These are phyloP conservation scores for Numida meleagris DNA, from an alignment of 2,113 vertebrate genomes.

Conservation along the genomic window DNA sequence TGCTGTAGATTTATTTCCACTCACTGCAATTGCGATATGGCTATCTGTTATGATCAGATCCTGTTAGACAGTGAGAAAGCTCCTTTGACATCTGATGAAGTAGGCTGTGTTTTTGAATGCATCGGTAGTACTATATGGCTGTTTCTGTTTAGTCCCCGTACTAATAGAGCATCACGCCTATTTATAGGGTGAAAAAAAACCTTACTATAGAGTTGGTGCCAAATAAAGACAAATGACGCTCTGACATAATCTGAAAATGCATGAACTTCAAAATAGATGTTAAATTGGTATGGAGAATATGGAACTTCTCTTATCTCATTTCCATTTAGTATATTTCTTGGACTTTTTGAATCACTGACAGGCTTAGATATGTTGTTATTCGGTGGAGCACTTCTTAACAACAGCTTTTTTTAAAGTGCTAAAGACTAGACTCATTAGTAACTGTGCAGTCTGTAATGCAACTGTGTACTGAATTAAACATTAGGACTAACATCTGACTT, in stretches of 20 bases:
- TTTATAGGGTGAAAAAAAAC: conserved; percentile 7
- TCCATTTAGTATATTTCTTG: background rate
- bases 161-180: conserved; percentile 19
- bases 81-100: conserved; percentile 15
- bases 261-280: conserved; percentile 12
- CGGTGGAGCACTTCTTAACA: background rate
- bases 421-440: background rate
- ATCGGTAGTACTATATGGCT: background rate
- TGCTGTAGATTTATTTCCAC: conserved; percentile 17
- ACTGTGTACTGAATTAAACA: background rate
- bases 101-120: conserved; percentile 18
- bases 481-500: background rate
- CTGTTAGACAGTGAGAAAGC: background rate
- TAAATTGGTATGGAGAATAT: background rate
- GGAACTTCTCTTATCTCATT: conserved; percentile 1
- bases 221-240: conserved; percentile 35
- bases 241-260: conserved; percentile 18
- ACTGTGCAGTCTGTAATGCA: background rate
- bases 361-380: background rate
- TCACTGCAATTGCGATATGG: background rate
- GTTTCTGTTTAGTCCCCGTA: background rate
- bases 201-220: background rate
- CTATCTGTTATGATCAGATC: background rate
- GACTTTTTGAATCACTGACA: background rate
- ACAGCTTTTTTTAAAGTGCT: background rate